Evolutionary conservation across 2,797 vertebrate genomes (phyloP), one percentile per base, ranked within the genome.

Genomic region (Rhabdophis nuchalis): DNA sequence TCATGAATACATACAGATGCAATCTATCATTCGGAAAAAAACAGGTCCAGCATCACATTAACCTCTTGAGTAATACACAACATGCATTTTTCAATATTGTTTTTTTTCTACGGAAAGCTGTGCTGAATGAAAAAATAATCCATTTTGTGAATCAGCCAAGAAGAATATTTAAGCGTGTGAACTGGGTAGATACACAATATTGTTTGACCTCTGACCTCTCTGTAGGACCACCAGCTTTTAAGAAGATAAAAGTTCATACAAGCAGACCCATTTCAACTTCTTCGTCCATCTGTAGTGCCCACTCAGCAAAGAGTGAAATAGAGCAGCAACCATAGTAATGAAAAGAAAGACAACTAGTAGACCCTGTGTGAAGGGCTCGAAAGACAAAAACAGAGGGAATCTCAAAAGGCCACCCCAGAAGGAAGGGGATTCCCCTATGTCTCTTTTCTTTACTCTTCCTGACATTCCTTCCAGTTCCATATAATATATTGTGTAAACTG

Each of bases 71-170:
- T 25, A 77, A 60, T 90, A 92, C 82, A 52, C 20, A 93, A 92
- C 60, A 7, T 0, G 0, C 58, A 0, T 25, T 57, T 94, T 92
- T 95, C 86, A 60, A 68, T 13, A 93, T 29, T 91, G 25, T 0
- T 41, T 90, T 18, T 89, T 57, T 53, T 5, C 23, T 20, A 13
- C 91, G 61, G 82, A 29, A 16, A 2, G 64, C 27, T 64, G 57
- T 82, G 61, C 61, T 68, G 18, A 89, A 90, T 90, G 87, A 89
- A 72, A 64, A 93, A 94, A 92, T n/a, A 7, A 89, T 72, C 89
- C 10, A n/a, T 85, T 68, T 6, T 93, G 87, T 61, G 92, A 8
- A 53, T 90, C 41, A 86, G 46, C 54, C 89, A 2, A 16, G 25
- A 89, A 2, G 7, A 57, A 86, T 88, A 0, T 86, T 60, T 88